Evolutionary conservation across 2,888 invertebrate species (phyloP).

Genomic region (Brachyptera risi): DNA sequence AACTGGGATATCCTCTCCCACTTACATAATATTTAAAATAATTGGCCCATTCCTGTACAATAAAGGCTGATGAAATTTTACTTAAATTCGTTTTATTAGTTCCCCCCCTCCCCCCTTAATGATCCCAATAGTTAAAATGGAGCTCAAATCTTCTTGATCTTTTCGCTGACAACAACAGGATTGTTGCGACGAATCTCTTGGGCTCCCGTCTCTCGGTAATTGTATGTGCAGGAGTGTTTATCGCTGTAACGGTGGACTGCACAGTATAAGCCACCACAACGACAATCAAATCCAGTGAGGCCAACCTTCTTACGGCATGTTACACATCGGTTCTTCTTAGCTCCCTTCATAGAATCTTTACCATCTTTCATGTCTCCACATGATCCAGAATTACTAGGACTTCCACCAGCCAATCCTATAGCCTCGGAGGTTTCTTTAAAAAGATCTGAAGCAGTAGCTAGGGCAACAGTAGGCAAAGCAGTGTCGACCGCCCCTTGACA

Average conservation of each 20-base stretch:
- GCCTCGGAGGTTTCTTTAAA: conserved; percentile 42
- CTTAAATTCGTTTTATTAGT: background rate
- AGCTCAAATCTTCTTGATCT: conserved; percentile 98
- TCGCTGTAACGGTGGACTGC: conserved; percentile 98
- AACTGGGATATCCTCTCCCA: background rate
- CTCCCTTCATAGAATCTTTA: conserved; percentile 80
- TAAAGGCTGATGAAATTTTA: background rate
- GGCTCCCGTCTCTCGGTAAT: conserved; percentile 97
- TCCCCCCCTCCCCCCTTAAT: background rate
- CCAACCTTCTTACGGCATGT: conserved; percentile 99
- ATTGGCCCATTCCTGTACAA: background rate
- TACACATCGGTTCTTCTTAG: conserved; percentile 96
- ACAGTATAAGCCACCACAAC: conserved; percentile 97
- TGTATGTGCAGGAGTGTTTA: conserved; percentile 98
- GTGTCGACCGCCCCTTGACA: conserved; percentile 53
- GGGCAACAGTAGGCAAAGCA: conserved; percentile 53
- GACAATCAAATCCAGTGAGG: conserved; percentile 98
- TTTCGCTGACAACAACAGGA: conserved; percentile 98
- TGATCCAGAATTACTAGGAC: conserved; percentile 41
- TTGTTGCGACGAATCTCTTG: conserved; percentile 99
- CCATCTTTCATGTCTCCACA: conserved; percentile 56
- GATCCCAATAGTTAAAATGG: background rate
- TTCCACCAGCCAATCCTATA: conserved; percentile 42
- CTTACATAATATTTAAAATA: conserved; percentile 3
- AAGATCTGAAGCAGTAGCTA: conserved; percentile 49